phyloP scores from a whole-genome alignment of 2,888 invertebrate species.

The Cosmia pyralina region DNA sequence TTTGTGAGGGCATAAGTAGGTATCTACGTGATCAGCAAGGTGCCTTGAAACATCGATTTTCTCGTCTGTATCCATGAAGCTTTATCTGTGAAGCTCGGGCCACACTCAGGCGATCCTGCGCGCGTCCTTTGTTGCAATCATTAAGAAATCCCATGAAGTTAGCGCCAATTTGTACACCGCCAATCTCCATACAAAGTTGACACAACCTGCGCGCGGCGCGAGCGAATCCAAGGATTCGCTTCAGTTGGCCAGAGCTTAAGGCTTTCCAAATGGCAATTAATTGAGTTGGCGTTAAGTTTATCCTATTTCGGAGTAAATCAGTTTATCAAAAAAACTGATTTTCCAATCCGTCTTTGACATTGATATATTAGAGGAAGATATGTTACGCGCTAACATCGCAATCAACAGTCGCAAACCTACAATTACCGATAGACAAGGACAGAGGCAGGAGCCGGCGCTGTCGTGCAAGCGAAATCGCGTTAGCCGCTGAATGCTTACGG shows the following conservation, averaged over 20 bases:
- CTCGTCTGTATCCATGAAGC: neutral
- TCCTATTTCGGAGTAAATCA: neutral
- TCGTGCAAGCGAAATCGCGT: no score
- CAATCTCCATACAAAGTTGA: neutral
- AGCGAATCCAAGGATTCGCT: neutral
- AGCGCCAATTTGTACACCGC: neutral
- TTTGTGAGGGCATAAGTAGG: neutral
- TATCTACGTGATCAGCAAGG: neutral
- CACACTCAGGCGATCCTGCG: neutral
- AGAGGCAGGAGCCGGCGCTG: no score
- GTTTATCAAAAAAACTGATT: neutral
- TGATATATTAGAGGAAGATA: no score
- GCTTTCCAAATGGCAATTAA: neutral
- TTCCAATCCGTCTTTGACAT: neutral
- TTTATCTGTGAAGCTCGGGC: neutral
- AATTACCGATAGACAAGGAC: no score
- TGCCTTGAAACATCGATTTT: neutral
- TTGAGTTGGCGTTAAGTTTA: neutral
- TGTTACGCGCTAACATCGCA: no score
- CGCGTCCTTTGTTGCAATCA: neutral
- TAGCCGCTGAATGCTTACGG: no score
- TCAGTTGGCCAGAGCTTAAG: neutral
- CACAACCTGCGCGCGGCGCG: neutral
- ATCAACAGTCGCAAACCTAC: no score
- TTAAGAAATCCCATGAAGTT: neutral